phyloP scores from a whole-genome alignment of 2,113 vertebrate genomes.

The Odontophorus gujanensis region DNA sequence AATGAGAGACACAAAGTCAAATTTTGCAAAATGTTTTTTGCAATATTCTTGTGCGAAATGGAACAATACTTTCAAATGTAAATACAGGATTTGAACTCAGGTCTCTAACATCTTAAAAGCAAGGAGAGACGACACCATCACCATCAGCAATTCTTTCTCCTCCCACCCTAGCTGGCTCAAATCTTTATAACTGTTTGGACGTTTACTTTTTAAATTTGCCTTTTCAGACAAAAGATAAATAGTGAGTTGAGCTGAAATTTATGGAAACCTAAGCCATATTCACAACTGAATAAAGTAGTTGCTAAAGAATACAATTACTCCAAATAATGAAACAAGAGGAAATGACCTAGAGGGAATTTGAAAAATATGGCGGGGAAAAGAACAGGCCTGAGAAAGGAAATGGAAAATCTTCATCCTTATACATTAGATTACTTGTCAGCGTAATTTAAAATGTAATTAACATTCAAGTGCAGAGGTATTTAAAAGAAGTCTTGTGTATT shows the following conservation, averaged over 20 bases:
- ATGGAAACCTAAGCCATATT: neutral
- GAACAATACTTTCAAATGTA: neutral
- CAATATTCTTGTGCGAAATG: neutral
- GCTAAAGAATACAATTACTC: slow-evolving; percentile 9
- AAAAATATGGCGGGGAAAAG: neutral
- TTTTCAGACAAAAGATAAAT: neutral
- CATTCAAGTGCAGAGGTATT: neutral
- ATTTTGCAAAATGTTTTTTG: neutral
- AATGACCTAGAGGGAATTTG: neutral
- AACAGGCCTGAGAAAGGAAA: neutral
- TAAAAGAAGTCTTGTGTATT: neutral
- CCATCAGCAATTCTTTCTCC: neutral
- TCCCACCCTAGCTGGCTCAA: neutral
- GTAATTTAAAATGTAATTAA: neutral
- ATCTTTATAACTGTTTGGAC: neutral
- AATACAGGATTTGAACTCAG: neutral
- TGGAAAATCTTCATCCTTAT: neutral
- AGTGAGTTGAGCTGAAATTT: neutral
- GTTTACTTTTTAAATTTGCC: neutral
- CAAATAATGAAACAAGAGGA: neutral
- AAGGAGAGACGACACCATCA: neutral
- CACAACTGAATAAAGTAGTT: neutral
- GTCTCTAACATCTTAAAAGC: neutral
- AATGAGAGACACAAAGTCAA: neutral
- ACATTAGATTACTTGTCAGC: neutral